These are phyloP conservation scores for Carassius gibelio DNA, from an alignment of 2,113 vertebrate genomes.

Conservation along the genomic window DNA sequence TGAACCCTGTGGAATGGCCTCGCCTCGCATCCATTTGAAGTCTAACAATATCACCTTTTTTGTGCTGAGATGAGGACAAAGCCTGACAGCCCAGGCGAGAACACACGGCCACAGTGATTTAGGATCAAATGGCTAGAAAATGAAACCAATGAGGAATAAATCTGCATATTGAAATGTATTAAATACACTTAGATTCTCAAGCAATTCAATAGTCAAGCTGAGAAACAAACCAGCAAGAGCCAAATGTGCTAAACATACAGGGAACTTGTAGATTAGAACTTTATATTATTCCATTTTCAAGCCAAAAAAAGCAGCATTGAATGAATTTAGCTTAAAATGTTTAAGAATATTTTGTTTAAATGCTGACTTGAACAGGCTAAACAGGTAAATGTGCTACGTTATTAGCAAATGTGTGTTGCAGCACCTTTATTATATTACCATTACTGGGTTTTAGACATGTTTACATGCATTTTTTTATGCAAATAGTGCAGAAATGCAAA, in stretches of 20 bases:
- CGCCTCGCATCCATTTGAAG: conserved; percentile 31
- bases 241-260: not conserved
- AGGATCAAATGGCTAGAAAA: conserved; percentile 4
- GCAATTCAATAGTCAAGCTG: not conserved
- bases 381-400: not conserved
- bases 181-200: not conserved
- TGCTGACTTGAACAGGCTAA: not conserved
- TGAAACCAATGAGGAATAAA: not conserved
- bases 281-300: not conserved
- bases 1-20: conserved; percentile 33
- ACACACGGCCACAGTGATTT: not conserved
- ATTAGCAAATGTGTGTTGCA: not conserved
- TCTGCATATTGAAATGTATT: not conserved
- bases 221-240: not conserved
- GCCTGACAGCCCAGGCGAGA: not conserved
- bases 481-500: not conserved
- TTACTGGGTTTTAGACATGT: not conserved
- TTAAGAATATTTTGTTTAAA: not conserved
- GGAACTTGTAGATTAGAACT: not conserved
- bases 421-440: not conserved
- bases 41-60: conserved; percentile 11
- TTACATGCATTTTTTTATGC: not conserved
- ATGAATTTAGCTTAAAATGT: not conserved
- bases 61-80: not conserved
- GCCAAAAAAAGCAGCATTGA: not conserved